phyloP scores from a whole-genome alignment of 1,140 invertebrate genomes.

The Berghia stephanieae region DNA sequence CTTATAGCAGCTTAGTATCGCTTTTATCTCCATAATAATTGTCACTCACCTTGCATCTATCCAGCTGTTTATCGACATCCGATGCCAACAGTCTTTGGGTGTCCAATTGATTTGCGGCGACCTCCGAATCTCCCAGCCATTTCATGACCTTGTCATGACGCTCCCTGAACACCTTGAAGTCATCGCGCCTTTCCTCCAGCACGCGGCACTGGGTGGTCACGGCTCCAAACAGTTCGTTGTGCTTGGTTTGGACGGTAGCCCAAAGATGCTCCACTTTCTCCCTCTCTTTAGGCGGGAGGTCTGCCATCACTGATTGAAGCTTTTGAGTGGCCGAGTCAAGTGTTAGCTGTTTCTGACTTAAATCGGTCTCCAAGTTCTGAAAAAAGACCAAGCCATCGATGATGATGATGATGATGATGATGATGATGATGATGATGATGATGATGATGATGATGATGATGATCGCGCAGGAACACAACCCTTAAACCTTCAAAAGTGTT shows the following conservation, averaged over 20 bases:
- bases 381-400: too few relatives aligned
- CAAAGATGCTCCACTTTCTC: constrained; percentile 78
- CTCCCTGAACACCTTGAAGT: neutral
- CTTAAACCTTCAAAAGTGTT: too few relatives aligned
- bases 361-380: constrained; percentile 69
- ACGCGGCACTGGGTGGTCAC: neutral
- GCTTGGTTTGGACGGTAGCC: constrained; percentile 65
- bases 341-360: constrained; percentile 82
- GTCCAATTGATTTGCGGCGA: neutral
- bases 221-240: constrained; percentile 36
- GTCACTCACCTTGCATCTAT: neutral
- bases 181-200: neutral
- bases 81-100: neutral
- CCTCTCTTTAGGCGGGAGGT: constrained; percentile 82
- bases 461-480: too few relatives aligned
- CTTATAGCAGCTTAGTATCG: neutral
- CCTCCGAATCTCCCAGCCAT: neutral
- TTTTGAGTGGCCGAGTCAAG: constrained; percentile 84
- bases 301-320: constrained; percentile 81
- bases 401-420: too few relatives aligned
- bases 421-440: too few relatives aligned
- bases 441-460: too few relatives aligned
- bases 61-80: constrained; percentile 1
- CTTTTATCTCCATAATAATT: neutral
- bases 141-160: neutral